Conservation (phyloP, 2,888 invertebrate species). For the Drosophila sordidapex region DNA sequence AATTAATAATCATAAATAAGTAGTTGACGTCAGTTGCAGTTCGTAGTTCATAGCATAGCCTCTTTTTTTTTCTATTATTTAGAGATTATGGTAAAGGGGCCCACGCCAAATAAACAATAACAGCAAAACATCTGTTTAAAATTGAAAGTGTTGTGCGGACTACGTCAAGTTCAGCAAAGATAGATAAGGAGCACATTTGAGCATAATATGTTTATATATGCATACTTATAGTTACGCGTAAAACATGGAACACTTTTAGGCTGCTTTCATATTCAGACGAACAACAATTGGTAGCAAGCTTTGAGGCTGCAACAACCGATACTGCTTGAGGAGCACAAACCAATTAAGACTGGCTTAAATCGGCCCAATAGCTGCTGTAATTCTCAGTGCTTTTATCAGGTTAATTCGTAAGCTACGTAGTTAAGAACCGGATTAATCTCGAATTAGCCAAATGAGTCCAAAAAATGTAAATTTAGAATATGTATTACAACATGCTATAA, state of each 20-base stretch:
- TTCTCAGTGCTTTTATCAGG: neutral
- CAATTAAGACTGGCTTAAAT: neutral
- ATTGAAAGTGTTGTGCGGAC: neutral
- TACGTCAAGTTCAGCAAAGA: neutral
- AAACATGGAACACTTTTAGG: slow-evolving; percentile 34
- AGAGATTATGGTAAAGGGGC: no score
- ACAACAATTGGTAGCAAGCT: neutral
- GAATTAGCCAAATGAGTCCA: neutral
- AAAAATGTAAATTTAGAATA: neutral
- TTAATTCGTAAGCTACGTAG: neutral
- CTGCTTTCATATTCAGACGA: neutral
- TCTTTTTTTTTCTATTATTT: neutral
- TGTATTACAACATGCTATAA: neutral
- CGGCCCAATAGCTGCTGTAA: neutral
- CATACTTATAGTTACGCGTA: no score
- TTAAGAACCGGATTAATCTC: neutral
- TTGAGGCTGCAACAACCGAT: neutral
- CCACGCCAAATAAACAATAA: neutral
- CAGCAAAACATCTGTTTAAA: neutral
- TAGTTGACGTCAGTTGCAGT: neutral
- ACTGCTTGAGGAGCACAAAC: neutral
- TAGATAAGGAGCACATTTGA: neutral
- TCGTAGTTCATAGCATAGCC: neutral
- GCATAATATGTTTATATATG: neutral
- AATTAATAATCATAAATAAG: neutral